phyloP scores from a whole-genome alignment of 2,797 vertebrate species.

The Rhinogobio ventralis region DNA sequence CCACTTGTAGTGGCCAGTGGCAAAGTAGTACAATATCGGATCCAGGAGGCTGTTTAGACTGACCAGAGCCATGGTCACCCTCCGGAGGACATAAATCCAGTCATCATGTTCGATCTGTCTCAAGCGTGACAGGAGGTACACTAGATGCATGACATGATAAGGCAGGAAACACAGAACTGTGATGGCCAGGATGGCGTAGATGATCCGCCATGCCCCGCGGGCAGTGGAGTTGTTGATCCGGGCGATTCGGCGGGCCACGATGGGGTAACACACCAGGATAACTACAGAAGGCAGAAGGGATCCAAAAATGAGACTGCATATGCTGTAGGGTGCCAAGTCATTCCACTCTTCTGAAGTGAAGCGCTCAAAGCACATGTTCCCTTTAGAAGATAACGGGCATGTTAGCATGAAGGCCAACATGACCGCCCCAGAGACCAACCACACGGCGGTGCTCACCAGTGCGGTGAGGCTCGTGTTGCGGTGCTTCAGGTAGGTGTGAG shows the following conservation, averaged over 20 bases:
- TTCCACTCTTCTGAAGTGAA: constrained; percentile 72
- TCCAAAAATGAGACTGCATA: constrained; percentile 75
- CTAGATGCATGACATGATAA: constrained; percentile 78
- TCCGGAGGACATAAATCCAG: constrained; percentile 73
- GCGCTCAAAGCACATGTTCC: constrained; percentile 80
- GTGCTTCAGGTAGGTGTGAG: constrained; percentile 76
- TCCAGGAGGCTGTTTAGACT: constrained; percentile 85
- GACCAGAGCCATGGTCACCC: constrained; percentile 79
- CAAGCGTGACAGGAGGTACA: constrained; percentile 75
- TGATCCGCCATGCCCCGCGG: constrained; percentile 71
- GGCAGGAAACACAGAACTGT: constrained; percentile 86
- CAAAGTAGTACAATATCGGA: constrained; percentile 83
- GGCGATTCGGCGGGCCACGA: constrained; percentile 70
- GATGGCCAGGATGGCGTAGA: constrained; percentile 78
- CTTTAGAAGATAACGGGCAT: constrained; percentile 68
- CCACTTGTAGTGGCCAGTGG: constrained; percentile 74
- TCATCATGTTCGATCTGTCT: constrained; percentile 44
- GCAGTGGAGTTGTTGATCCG: constrained; percentile 64
- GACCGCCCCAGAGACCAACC: constrained; percentile 54
- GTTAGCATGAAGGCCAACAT: constrained; percentile 70
- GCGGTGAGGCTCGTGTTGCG: constrained; percentile 37
- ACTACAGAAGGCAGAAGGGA: constrained; percentile 77
- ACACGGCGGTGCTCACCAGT: constrained; percentile 67
- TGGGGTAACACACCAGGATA: constrained; percentile 78
- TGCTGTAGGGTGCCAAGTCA: constrained; percentile 65